Percentiles rank a stretch among this genome's conserved stretches.
Evolutionary conservation across 2,113 vertebrate species (phyloP).

Genomic region (Prinia subflava): DNA sequence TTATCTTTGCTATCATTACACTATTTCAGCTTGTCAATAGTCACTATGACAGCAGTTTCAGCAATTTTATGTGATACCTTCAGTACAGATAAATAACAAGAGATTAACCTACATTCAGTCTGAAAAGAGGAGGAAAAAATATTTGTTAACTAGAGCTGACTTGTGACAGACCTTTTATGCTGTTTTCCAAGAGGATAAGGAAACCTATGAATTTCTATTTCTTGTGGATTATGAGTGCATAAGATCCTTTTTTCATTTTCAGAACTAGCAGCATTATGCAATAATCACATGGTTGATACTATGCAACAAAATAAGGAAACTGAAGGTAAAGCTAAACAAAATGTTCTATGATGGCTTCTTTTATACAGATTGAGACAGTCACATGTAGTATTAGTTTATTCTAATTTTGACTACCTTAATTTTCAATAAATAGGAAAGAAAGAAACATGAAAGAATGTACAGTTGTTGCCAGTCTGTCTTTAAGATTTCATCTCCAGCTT

Average conservation of each 20-base stretch:
- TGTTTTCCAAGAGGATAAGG: constrained; percentile 47
- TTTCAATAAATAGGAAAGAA: background rate
- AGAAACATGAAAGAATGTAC: background rate
- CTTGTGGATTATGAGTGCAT: background rate
- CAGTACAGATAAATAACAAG: constrained; percentile 42
- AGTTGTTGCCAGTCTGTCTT: background rate
- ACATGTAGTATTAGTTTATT: background rate
- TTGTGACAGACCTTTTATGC: constrained; percentile 39
- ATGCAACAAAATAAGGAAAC: background rate
- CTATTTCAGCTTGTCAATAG: constrained; percentile 52
- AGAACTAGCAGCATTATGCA: background rate
- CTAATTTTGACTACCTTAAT: background rate
- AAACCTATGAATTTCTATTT: constrained; percentile 24
- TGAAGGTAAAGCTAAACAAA: background rate
- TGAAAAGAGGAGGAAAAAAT: constrained; percentile 45
- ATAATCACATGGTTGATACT: background rate
- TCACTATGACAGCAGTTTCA: constrained; percentile 29
- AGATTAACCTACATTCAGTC: constrained; percentile 52
- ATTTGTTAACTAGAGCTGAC: constrained; percentile 58
- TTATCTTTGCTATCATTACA: background rate
- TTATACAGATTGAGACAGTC: background rate
- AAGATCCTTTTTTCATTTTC: background rate
- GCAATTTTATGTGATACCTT: constrained; percentile 38
- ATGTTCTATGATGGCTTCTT: background rate
- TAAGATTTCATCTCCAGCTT: background rate